Evolutionary conservation across 1,140 invertebrate genomes (phyloP).

Genomic region (Euschistus heros): DNA sequence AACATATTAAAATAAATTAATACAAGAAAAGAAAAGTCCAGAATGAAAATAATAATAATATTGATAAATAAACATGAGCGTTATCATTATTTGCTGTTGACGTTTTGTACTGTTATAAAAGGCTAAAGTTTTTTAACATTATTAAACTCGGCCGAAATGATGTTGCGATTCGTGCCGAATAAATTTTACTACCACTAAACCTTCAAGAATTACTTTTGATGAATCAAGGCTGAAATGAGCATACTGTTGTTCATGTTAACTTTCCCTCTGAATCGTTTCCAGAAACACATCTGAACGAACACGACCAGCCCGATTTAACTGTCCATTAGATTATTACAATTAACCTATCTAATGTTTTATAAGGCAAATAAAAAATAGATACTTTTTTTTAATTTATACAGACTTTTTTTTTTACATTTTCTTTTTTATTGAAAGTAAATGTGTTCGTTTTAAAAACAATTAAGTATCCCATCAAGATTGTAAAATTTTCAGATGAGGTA

Average conservation of each 20-base stretch:
- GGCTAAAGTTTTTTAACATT: neutral
- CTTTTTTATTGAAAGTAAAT: too few relatives aligned
- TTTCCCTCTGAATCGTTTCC: too few relatives aligned
- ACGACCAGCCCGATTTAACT: too few relatives aligned
- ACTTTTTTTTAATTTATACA: too few relatives aligned
- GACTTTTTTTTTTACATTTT: too few relatives aligned
- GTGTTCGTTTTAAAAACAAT: too few relatives aligned
- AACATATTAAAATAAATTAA: neutral
- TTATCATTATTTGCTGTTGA: slow-evolving; percentile 6
- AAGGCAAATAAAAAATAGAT: too few relatives aligned
- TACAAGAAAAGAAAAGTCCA: neutral
- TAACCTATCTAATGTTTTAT: too few relatives aligned
- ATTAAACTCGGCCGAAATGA: neutral
- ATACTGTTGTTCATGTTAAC: neutral
- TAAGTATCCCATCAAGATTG: too few relatives aligned
- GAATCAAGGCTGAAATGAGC: neutral
- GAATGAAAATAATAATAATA: neutral
- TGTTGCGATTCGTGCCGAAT: neutral
- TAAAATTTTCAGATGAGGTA: slow-evolving; percentile 4
- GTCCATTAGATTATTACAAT: too few relatives aligned
- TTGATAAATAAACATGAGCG: neutral
- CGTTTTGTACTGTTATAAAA: slow-evolving; percentile 12
- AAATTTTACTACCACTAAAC: slow-evolving; percentile 7
- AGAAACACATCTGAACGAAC: too few relatives aligned
- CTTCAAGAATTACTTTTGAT: neutral